These are phyloP conservation scores for Eonycteris spelaea DNA, from an alignment of 2,113 vertebrate species.

Conservation along the genomic window DNA sequence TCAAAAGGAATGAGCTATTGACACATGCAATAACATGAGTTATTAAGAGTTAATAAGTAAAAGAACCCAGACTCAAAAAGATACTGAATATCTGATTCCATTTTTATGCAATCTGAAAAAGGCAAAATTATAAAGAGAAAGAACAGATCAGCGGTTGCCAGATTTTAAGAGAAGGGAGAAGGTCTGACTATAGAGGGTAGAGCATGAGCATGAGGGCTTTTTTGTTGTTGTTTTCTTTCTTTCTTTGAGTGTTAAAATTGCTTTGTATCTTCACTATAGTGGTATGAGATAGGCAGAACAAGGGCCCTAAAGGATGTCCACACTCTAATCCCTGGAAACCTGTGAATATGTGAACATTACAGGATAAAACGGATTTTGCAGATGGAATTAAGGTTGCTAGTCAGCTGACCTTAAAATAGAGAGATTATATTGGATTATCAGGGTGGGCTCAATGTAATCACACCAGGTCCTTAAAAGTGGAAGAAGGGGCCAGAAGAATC, in stretches of 20 bases:
- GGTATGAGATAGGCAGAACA: not conserved
- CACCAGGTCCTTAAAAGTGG: not conserved
- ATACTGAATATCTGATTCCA: not conserved
- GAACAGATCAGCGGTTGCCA: not conserved
- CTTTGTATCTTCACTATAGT: not conserved
- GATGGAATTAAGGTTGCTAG: slow-evolving; percentile 8
- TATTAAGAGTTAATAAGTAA: not conserved
- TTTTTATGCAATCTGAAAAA: slow-evolving; percentile 17
- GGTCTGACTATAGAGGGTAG: not conserved
- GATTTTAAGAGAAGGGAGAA: not conserved
- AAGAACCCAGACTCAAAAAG: not conserved
- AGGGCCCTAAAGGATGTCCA: not conserved
- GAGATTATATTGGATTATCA: not conserved
- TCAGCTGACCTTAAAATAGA: not conserved
- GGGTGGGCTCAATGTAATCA: not conserved
- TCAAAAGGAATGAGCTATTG: not conserved
- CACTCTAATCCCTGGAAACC: not conserved
- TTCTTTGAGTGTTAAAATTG: not conserved
- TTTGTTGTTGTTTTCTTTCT: too few species aligned
- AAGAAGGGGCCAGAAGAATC: not conserved
- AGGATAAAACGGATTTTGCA: not conserved
- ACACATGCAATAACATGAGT: not conserved
- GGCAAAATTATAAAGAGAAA: not conserved
- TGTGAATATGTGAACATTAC: not conserved
- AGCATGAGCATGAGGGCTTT: not conserved